phyloP scores from a whole-genome alignment of 2,888 invertebrate genomes.

The Eupsilia transversa region DNA sequence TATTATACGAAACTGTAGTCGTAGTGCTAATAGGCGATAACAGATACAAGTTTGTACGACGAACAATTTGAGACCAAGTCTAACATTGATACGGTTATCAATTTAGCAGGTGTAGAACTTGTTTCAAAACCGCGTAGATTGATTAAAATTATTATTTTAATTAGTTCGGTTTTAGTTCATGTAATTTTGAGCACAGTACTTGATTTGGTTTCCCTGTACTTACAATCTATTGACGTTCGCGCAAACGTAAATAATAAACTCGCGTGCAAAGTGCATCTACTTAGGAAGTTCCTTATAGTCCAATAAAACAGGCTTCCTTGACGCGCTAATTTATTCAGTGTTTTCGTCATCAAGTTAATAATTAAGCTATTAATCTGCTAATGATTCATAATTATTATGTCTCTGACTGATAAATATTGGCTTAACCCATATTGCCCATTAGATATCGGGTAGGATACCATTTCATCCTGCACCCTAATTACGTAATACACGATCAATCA shows the following conservation, averaged over 20 bases:
- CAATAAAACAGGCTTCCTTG: not conserved
- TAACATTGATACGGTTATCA: constrained; percentile 8
- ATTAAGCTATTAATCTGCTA: constrained; percentile 3
- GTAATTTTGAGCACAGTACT: constrained; percentile 1
- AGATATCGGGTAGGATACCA: not conserved
- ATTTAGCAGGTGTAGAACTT: not conserved
- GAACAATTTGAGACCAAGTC: not conserved
- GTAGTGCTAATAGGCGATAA: constrained; percentile 21
- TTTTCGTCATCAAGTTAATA: constrained; percentile 11
- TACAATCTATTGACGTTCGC: not conserved
- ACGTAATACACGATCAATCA: too few species aligned
- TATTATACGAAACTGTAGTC: not conserved
- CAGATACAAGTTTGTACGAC: constrained; percentile 1
- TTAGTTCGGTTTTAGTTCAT: not conserved
- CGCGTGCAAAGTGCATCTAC: not conserved
- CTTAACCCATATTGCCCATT: not conserved
- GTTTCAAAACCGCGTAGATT: not conserved
- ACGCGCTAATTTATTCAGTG: constrained; percentile 12
- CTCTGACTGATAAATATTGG: not conserved
- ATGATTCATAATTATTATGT: constrained; percentile 20
- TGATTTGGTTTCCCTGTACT: constrained; percentile 7
- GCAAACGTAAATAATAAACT: not conserved
- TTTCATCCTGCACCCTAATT: too few species aligned
- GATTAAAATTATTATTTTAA: not conserved
- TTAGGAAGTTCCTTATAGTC: constrained; percentile 11